Percentiles rank a stretch among this genome's conserved stretches.
phyloP scores from a whole-genome alignment of 2,797 vertebrate genomes.

The Petrocephalus schoutedeni region DNA sequence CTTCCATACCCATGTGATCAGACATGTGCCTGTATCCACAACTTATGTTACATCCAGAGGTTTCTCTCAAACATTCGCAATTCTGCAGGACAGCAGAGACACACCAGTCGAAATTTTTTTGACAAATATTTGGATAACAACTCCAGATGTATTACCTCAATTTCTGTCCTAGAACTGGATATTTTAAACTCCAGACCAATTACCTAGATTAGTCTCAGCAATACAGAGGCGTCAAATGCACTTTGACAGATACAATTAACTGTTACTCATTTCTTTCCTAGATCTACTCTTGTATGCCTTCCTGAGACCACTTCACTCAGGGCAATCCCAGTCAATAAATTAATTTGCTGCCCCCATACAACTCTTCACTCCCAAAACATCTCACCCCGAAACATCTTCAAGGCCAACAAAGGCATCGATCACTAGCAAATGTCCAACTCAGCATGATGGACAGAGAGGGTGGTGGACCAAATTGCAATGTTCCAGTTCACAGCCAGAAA shows the following conservation, averaged over 20 bases:
- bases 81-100: not conserved
- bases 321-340: not conserved
- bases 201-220: conserved; percentile 46
- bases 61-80: not conserved
- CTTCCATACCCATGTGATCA: not conserved
- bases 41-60: not conserved
- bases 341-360: not conserved
- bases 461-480: not conserved
- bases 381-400: not conserved
- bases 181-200: conserved; percentile 39
- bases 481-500: not conserved
- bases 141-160: not conserved
- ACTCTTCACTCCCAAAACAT: not conserved
- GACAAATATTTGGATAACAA: not conserved
- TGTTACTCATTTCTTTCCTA: conserved; percentile 48
- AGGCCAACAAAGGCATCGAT: not conserved
- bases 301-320: conserved; percentile 4
- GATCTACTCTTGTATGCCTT: conserved; percentile 35
- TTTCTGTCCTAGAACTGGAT: conserved; percentile 23
- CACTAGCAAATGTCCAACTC: not conserved
- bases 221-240: conserved; percentile 46
- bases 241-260: conserved; percentile 49
- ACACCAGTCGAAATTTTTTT: not conserved
- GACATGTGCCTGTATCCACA: not conserved
- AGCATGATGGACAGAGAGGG: not conserved